phyloP scores from a whole-genome alignment of 2,797 vertebrate species.

The Melopsittacus undulatus region DNA sequence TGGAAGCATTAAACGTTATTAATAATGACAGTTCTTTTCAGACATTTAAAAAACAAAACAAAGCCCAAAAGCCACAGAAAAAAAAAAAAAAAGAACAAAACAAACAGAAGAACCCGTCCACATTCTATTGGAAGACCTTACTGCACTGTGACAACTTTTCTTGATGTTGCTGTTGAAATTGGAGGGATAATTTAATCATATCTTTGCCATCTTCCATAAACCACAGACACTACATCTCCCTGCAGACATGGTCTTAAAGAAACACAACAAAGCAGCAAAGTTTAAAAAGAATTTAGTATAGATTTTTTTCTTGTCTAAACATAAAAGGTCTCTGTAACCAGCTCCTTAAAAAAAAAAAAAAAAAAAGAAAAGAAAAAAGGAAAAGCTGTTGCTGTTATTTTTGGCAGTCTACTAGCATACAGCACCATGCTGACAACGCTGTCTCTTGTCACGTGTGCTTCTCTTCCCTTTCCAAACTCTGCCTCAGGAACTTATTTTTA shows the following conservation, averaged over 20 bases:
- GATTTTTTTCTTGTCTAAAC: slow-evolving; percentile 31
- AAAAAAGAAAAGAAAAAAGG: neutral
- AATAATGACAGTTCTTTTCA: neutral
- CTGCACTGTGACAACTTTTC: neutral
- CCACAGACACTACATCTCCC: neutral
- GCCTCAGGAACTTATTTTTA: neutral
- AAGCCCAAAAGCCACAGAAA: neutral
- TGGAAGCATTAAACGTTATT: neutral
- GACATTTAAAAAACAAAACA: neutral
- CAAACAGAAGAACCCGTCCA: too few species aligned
- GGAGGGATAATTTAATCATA: neutral
- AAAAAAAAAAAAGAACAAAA: neutral
- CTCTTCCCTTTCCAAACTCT: neutral
- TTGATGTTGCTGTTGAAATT: neutral
- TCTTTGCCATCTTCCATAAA: slow-evolving; percentile 10
- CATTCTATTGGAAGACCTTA: neutral
- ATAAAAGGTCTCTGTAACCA: slow-evolving; percentile 20
- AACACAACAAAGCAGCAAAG: slow-evolving; percentile 9
- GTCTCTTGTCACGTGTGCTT: neutral
- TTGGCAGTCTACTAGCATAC: neutral
- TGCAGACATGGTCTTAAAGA: slow-evolving; percentile 1
- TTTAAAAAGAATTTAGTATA: slow-evolving; percentile 61
- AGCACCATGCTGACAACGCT: neutral
- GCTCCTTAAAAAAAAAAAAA: slow-evolving; percentile 20
- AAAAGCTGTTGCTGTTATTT: slow-evolving; percentile 22